phyloP scores from a whole-genome alignment of 2,888 invertebrate species.

The Aporophyla nigra region DNA sequence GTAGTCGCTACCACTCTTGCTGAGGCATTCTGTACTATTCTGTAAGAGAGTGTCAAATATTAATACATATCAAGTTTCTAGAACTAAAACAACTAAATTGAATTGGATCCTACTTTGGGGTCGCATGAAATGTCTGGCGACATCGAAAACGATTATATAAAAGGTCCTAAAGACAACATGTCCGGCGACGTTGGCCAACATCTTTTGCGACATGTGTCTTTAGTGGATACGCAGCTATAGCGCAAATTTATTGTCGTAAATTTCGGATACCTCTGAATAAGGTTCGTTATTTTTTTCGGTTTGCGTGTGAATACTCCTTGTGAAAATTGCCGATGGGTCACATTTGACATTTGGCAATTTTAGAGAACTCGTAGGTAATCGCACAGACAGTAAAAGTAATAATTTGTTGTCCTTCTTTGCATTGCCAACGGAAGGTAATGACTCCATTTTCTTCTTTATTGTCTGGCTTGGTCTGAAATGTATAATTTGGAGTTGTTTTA shows the following conservation, averaged over 20 bases:
- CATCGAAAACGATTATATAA: background rate
- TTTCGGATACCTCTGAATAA: constrained; percentile 22
- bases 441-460: constrained; percentile 19
- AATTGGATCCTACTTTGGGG: no score
- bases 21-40: constrained; percentile 18
- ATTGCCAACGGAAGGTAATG: constrained; percentile 6
- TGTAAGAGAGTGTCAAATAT: constrained; percentile 28
- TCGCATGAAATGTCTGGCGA: background rate
- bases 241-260: background rate
- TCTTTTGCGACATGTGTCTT: background rate
- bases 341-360: constrained; percentile 50
- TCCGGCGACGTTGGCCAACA: background rate
- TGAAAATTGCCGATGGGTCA: constrained; percentile 39
- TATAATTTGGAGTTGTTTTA: background rate
- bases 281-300: constrained; percentile 31
- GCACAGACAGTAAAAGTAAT: constrained; percentile 60
- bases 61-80: background rate
- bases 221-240: background rate
- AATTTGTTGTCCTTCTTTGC: constrained; percentile 43
- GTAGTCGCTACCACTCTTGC: constrained; percentile 26
- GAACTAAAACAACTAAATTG: background rate
- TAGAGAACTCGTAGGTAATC: constrained; percentile 29
- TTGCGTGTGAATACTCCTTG: constrained; percentile 50
- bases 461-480: constrained; percentile 46
- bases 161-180: background rate